Evolutionary conservation across 2,113 vertebrate species (phyloP), one percentile per base, ranked within the genome.

Genomic region (Haemorhous mexicanus): DNA sequence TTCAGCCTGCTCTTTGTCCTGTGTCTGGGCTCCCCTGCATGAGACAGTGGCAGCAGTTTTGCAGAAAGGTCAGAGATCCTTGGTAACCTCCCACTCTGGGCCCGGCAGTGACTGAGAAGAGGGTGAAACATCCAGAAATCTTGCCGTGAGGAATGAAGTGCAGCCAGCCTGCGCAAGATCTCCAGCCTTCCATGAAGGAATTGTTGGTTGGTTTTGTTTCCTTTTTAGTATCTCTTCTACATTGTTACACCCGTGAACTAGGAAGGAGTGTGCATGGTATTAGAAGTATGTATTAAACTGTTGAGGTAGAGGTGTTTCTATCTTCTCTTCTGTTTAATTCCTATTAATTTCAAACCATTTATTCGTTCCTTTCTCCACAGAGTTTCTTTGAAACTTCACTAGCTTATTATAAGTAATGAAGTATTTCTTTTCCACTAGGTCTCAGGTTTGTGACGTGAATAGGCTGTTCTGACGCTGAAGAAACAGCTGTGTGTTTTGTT

Each of bases 371-470:
- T 82, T 24, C 12, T 66, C 43, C 33, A 32, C 21, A 27, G 43
- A 44, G 47, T 61, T 94, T 74, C 46, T 37, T 50, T 43, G 59
- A 69, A 77, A 56, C 21, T 52, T 84, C 3, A 21, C 16, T 64
- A 61, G 18, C 7, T 59, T 92, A 11, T 79, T n/a, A 13, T 68
- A 64, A 81, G 10, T 66, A 67, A 16, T 53, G 16, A 46, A 78
- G 28, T 87, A n/a, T 87, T 91, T 87, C 0, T 81, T 83, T 90
- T 85, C 37, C 8, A 16, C 9, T 30, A 30, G 6, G 16, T 53
- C 27, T 86, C 4, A 13, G 3, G 2, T 61, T 50, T 6, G 1
- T 77, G n/a, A 13, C 1, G 0, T 28, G 10, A 72, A n/a, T 43
- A 70, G 26, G 13, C 70, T 84, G 4, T 58, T 87, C 50, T 58